Base-by-base conservation (phyloP, 2,797 vertebrate species). In the Pseudocheirus occidentalis region DNA sequence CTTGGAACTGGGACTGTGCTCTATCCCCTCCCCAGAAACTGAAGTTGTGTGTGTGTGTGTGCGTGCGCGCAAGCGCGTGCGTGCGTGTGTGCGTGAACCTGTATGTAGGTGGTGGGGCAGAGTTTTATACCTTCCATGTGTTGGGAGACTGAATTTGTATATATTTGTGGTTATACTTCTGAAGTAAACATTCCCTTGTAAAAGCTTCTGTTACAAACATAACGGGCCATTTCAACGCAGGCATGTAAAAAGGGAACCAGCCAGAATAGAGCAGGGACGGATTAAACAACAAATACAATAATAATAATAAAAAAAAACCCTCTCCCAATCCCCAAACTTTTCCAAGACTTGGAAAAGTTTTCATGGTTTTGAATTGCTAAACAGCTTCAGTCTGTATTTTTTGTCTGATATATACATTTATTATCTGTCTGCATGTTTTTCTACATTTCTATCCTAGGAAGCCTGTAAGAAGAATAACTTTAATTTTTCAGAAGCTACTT, bases 401-500 rank as follows among this genome's bases (percentile, higher is more conserved):
- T 9, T 2, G 54, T 24, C 7, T 5, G 0, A 2, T 3, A 14
- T 11, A 29, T 40, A 24, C 21, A 93, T 90, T 56, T 14, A 18
- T 92, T 7, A 57, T 56, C 13, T 34, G 34, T 73, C 62, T 73
- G 62, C 34, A 73, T 6, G 5, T 34, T 40, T 81, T 24, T 81
- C 2, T 11, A 46, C 7, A 81, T 93, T 94, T 92, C 6, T 93
- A 90, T 16, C 1, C 24, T 66, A 94, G 1, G 0, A 28, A 54
- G 46, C 89, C 2, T 50, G 92, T 46, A 95, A 94, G 55, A 24
- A 90, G 66, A 93, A 90, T 2, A 91, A 57, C 28, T 93, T 96
- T 58, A 2, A 52, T 5, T 92, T 90, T 94, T 14, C 58, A 90
- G 62, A 56, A 62, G 50, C 21, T 92, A n/a, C 94, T 95, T 90